phyloP scores from a whole-genome alignment of 2,113 vertebrate species.

The Eptesicus fuscus region DNA sequence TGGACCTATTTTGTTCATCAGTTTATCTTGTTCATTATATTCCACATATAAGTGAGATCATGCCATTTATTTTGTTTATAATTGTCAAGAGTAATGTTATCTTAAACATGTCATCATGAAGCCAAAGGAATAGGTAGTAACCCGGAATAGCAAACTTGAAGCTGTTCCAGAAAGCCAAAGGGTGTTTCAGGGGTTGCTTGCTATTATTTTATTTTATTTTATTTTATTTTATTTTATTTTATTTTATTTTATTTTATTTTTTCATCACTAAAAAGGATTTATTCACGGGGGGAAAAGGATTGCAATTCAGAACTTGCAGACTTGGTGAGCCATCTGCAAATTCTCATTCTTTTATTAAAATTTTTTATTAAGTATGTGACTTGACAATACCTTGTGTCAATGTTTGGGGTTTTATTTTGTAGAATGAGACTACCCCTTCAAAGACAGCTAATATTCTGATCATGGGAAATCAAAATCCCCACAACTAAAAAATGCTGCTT shows the following conservation, averaged over 20 bases:
- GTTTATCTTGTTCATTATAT: no score
- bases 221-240: not conserved
- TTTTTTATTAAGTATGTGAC: not conserved
- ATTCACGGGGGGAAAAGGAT: no score
- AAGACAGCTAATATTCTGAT: not conserved
- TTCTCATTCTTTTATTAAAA: not conserved
- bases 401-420: slow-evolving; percentile 9
- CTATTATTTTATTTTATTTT: not conserved
- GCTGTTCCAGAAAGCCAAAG: not conserved
- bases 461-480: not conserved
- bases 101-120: not conserved
- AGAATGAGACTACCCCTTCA: not conserved
- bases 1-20: no score
- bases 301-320: no score
- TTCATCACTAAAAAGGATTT: no score
- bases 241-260: not conserved
- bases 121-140: not conserved
- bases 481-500: not conserved
- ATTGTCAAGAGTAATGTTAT: not conserved
- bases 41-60: no score
- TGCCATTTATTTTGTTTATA: not conserved
- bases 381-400: not conserved
- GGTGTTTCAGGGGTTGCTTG: not conserved
- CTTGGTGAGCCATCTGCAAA: no score
- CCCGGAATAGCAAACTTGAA: not conserved